Percentiles rank a stretch among this genome's conserved stretches.
These are phyloP conservation scores for Leptatherina wallacei DNA, from an alignment of 2,797 vertebrate species.

Conservation along the genomic window DNA sequence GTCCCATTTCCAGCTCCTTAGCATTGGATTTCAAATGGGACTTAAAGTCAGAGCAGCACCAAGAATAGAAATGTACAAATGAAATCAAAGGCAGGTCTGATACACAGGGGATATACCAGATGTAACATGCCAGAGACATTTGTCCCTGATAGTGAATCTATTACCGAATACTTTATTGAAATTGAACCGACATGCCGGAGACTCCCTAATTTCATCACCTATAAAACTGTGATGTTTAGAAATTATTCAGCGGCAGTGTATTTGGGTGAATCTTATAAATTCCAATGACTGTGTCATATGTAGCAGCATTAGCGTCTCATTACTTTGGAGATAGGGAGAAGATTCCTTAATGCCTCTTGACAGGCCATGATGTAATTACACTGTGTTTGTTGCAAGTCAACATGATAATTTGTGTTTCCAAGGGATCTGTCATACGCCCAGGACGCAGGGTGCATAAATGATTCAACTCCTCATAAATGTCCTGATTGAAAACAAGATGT, in stretches of 20 bases:
- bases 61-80: slow-evolving; percentile 66
- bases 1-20: slow-evolving; percentile 70
- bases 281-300: slow-evolving; percentile 72
- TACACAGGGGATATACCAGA: slow-evolving; percentile 43
- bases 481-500: slow-evolving; percentile 78
- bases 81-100: slow-evolving; percentile 54
- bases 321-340: slow-evolving; percentile 75
- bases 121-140: slow-evolving; percentile 52
- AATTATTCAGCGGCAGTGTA: slow-evolving; percentile 61
- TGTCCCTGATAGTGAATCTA: slow-evolving; percentile 66
- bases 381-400: slow-evolving; percentile 81
- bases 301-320: slow-evolving; percentile 79
- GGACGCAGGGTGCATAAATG: slow-evolving; percentile 76
- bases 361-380: slow-evolving; percentile 82
- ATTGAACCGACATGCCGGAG: slow-evolving; percentile 53
- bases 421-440: slow-evolving; percentile 76
- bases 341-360: slow-evolving; percentile 79
- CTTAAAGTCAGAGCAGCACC: slow-evolving; percentile 26
- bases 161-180: slow-evolving; percentile 68
- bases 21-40: slow-evolving; percentile 64
- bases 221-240: slow-evolving; percentile 63
- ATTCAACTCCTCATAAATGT: slow-evolving; percentile 78
- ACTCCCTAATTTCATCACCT: slow-evolving; percentile 56
- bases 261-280: slow-evolving; percentile 69
- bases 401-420: slow-evolving; percentile 81